phyloP scores from a whole-genome alignment of 2,797 vertebrate species.

The Danio choprae region DNA sequence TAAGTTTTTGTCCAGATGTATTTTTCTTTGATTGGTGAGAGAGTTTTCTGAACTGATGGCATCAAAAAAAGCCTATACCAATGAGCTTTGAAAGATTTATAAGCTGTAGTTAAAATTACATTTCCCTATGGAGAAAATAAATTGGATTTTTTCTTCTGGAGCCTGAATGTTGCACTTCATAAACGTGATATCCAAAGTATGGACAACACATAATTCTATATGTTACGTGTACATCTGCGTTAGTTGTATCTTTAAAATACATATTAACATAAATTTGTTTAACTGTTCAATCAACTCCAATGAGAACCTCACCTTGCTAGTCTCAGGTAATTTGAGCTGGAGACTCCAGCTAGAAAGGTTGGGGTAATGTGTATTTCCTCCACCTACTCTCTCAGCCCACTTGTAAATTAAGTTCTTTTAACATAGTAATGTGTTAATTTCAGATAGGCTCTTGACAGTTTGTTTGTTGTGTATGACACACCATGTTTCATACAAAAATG shows the following conservation, averaged over 20 bases:
- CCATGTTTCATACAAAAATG: constrained; percentile 9
- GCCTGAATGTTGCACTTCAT: background rate
- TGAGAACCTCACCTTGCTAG: background rate
- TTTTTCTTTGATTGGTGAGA: too few species aligned
- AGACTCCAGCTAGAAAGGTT: background rate
- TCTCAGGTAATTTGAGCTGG: background rate
- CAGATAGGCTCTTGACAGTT: background rate
- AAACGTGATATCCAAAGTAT: background rate
- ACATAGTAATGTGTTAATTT: background rate
- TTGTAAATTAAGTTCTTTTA: constrained; percentile 5
- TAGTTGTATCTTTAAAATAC: background rate
- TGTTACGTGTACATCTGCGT: background rate
- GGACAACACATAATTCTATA: background rate
- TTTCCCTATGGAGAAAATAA: background rate
- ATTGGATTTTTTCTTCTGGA: background rate
- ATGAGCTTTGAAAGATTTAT: background rate
- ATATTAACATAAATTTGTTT: background rate
- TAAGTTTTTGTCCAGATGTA: too few species aligned
- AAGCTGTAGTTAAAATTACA: background rate
- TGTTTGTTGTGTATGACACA: too few species aligned
- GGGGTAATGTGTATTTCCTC: background rate
- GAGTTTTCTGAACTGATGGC: background rate
- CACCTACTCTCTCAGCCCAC: background rate
- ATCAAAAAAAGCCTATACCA: background rate
- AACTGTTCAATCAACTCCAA: background rate